A percentile compares a stretch with the other conserved stretches of the same genome.
These are phyloP conservation scores for Tenebrio molitor DNA, from an alignment of 1,140 invertebrate species.

Conservation along the genomic window DNA sequence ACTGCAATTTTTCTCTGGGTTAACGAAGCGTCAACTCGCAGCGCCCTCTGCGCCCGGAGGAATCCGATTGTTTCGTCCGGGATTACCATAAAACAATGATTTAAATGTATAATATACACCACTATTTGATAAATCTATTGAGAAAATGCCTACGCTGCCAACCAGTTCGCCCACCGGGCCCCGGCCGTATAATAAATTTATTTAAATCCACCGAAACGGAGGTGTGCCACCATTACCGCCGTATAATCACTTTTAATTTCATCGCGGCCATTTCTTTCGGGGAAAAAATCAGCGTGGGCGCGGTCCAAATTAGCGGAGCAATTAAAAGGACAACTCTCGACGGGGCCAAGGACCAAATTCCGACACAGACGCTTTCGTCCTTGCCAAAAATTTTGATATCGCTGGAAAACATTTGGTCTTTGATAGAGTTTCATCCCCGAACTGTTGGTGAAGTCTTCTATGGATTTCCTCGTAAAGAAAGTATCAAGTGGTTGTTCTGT, in stretches of 20 bases:
- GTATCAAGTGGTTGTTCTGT: too few species aligned
- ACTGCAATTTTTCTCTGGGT: conserved; percentile 11
- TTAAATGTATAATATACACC: conserved; percentile 34
- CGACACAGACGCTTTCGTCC: neutral
- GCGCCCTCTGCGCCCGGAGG: too few species aligned
- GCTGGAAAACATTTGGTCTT: too few species aligned
- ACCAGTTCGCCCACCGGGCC: conserved; percentile 29
- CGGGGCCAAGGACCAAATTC: neutral
- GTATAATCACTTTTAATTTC: conserved; percentile 20
- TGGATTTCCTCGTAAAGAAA: too few species aligned
- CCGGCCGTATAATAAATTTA: conserved; percentile 22
- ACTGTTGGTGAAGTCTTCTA: too few species aligned
- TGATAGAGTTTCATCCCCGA: too few species aligned
- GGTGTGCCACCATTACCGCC: conserved; percentile 15
- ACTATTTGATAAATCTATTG: conserved; percentile 32
- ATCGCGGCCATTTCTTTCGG: neutral
- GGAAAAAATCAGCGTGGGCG: neutral
- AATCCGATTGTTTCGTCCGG: neutral
- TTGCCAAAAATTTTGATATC: neutral
- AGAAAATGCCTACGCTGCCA: conserved; percentile 24
- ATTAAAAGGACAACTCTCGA: neutral
- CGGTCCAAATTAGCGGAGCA: neutral
- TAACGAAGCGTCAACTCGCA: conserved; percentile 33
- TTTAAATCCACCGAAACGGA: conserved; percentile 32
- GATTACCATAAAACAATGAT: conserved; percentile 39